Base-by-base conservation (phyloP, 2,113 vertebrate species). In the Phrynosoma blainvillii region DNA sequence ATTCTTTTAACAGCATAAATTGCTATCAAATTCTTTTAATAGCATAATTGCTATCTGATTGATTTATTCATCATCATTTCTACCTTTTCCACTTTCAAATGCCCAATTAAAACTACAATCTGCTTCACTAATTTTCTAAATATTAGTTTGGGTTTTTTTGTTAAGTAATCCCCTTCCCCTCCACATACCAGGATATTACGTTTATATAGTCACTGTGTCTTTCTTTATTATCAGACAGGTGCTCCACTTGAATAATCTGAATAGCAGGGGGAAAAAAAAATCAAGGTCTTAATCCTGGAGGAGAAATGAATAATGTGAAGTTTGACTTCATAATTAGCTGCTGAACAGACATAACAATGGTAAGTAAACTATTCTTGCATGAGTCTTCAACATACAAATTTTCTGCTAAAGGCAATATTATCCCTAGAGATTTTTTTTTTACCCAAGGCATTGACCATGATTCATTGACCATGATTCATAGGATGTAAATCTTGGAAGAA, bases 171-270 rank as follows among this genome's bases (percentile, higher is more conserved):
- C 36, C 76, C 3, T 78, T 1, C 59, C 83, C 23, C 79, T 87
- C 13, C 23, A 36, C 20, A 78, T 1, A 20, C 27, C 27, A 36
- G 27, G 73, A 76, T 25, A 18, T 7, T 25, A 14, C 5, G 1
- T 85, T 89, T 89, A 18, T 90, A 21, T 36, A 70, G 75, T 59
- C 66, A 82, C 74, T 75, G 36, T 1, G 27, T 71, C 2, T 40
- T 91, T 27, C 59, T 52, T 27, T 74, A 80, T 42, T 56, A n/a
- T 21, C 20, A 42, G 12, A 40, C 25, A 13, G 40, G 56, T n/a
- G 13, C 40, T 76, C 27, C 23, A 47, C 21, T 36, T 70, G 59
- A 68, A 86, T 78, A 66, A 68, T 73, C 54, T 13, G 25, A 36
- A 23, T 16, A 71, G 66, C 65, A 81, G 52, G 23, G 52, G n/a